Evolutionary conservation across 2,113 vertebrate species (phyloP), one percentile per base, ranked within the genome.

Genomic region (Etheostoma cragini): DNA sequence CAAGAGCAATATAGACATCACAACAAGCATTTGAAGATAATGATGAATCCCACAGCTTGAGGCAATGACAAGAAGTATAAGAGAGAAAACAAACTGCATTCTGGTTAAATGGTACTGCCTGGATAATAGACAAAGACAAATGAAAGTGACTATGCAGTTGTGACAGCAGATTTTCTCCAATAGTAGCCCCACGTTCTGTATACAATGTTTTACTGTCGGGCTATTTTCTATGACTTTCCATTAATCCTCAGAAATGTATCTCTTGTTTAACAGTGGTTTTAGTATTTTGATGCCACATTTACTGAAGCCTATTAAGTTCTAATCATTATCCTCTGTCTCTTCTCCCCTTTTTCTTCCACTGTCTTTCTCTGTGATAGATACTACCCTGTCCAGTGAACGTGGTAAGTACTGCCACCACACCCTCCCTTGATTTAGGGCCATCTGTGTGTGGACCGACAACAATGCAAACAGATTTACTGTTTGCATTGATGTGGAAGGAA

Each of bases 381-480:
- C 93, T 78, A 88, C 87, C 89, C 90, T 95, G 87, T 93, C 94
- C 64, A 92, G 92, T n/a, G 90, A 91, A 68, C 92, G 87, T 82
- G 94, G 94, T 95, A 75, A 95, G 94, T 93, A 85, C 82, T 22
- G 52, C 84, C 61, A 77, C 38, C 61, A 2, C 45, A 86, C 78
- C 53, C 85, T 65, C 58, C 69, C 30, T 46, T 81, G 78, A 79
- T 78, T 88, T 73, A 65, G 10, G 87, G 75, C 76, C 81, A 83
- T 70, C 76, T 83, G 77, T 78, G 68, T 5, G 26, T 57, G 80
- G 68, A 68, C 71, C 75, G 83, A 52, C 76, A 33, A n/a, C 65
- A 75, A 76, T 21, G 16, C n/a, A n/a, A n/a, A n/a, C n/a, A n/a
- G 50, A 72, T 72, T 60, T 83, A 71, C 71, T 85, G 72, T 84